Percentiles rank a stretch among this genome's conserved stretches.
phyloP scores from a whole-genome alignment of 2,888 invertebrate species.

The Leptopilina syphax region DNA sequence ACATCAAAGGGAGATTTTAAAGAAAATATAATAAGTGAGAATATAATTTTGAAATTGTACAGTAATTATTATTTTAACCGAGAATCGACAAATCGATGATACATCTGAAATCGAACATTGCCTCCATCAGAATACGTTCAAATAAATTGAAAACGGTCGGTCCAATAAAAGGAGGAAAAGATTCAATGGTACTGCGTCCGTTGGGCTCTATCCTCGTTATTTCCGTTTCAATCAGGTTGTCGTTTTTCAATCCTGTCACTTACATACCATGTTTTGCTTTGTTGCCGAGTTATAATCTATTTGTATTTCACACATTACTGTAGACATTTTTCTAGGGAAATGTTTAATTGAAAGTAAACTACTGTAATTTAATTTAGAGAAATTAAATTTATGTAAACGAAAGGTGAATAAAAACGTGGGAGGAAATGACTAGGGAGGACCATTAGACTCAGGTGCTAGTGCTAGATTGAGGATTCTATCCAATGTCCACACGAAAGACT shows the following conservation, averaged over 20 bases:
- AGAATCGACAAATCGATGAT: not conserved
- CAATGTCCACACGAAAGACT: no score
- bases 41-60: not conserved
- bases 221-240: slow-evolving; percentile 58
- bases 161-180: slow-evolving; percentile 17
- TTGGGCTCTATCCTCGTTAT: slow-evolving; percentile 64
- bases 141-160: slow-evolving; percentile 27
- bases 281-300: slow-evolving; percentile 34
- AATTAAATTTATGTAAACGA: no score
- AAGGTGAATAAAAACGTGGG: no score
- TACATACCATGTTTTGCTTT: slow-evolving; percentile 56
- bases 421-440: no score
- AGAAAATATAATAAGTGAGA: not conserved
- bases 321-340: not conserved
- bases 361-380: not conserved
- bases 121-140: slow-evolving; percentile 10
- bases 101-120: slow-evolving; percentile 36
- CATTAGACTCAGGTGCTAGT: no score
- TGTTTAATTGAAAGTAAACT: not conserved
- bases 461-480: no score
- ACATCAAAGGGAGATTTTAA: no score
- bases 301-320: slow-evolving; percentile 13
- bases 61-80: slow-evolving; percentile 23
- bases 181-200: slow-evolving; percentile 21
- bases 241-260: slow-evolving; percentile 57